Percentiles rank a stretch among this genome's conserved stretches.
Evolutionary conservation across 2,888 invertebrate genomes (phyloP).

Genomic region (Chydorus sphaericus): DNA sequence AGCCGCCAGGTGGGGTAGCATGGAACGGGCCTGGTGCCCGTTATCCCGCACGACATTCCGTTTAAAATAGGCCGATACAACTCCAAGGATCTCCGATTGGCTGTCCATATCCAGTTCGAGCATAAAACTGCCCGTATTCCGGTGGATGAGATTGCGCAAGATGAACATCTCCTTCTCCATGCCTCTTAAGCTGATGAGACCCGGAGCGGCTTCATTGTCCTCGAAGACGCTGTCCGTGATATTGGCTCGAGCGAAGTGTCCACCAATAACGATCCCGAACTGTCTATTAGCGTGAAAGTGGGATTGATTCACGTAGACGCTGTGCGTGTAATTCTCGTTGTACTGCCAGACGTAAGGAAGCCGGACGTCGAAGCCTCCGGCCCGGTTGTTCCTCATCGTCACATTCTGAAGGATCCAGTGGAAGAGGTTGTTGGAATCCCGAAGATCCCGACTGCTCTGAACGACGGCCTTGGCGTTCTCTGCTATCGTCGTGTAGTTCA

Average conservation of each 20-base stretch:
- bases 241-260: slow-evolving; percentile 65
- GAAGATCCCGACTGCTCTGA: slow-evolving; percentile 62
- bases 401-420: slow-evolving; percentile 83
- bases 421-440: slow-evolving; percentile 92
- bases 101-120: slow-evolving; percentile 78
- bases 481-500: slow-evolving; percentile 68
- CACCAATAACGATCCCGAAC: slow-evolving; percentile 72
- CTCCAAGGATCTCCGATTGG: slow-evolving; percentile 80
- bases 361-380: slow-evolving; percentile 73
- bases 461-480: slow-evolving; percentile 77
- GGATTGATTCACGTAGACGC: slow-evolving; percentile 70
- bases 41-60: slow-evolving; percentile 64
- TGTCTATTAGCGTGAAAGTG: slow-evolving; percentile 73
- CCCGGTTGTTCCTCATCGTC: slow-evolving; percentile 65
- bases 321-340: slow-evolving; percentile 86
- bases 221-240: slow-evolving; percentile 38
- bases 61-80: slow-evolving; percentile 61
- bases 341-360: slow-evolving; percentile 92
- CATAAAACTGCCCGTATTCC: slow-evolving; percentile 67
- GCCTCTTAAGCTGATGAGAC: slow-evolving; percentile 66
- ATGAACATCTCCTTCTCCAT: slow-evolving; percentile 93
- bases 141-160: slow-evolving; percentile 58
- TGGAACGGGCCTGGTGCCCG: slow-evolving; percentile 20
- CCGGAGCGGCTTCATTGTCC: slow-evolving; percentile 66
- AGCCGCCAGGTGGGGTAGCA: slow-evolving; percentile 8